A percentile compares a stretch with the other conserved stretches of the same genome.
phyloP scores from a whole-genome alignment of 1,140 invertebrate genomes.

The Harpegnathos saltator region DNA sequence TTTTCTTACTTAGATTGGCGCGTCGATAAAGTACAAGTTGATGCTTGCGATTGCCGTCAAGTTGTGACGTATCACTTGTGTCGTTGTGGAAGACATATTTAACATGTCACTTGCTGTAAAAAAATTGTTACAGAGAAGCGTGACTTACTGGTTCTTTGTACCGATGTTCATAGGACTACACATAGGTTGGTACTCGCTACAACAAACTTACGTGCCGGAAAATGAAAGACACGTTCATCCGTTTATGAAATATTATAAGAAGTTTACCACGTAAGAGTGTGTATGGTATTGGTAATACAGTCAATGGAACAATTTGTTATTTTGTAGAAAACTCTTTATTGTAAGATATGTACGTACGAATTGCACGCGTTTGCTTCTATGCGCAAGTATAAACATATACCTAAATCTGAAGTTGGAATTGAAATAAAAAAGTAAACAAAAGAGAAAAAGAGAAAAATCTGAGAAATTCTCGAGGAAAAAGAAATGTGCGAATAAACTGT shows the following conservation, averaged over 20 bases:
- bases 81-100: neutral
- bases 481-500: constrained; percentile 61
- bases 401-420: constrained; percentile 21
- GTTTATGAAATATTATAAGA: neutral
- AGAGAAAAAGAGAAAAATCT: no score
- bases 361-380: constrained; percentile 31
- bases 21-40: no score
- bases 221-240: constrained; percentile 35
- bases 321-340: constrained; percentile 70
- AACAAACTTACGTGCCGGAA: constrained; percentile 18
- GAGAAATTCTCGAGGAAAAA: constrained; percentile 12
- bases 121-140: neutral
- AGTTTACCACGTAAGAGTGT: neutral
- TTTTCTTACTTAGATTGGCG: no score
- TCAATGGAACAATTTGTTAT: constrained; percentile 19
- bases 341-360: constrained; percentile 61
- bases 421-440: no score
- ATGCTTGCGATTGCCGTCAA: no score
- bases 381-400: constrained; percentile 55
- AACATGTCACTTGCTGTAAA: neutral
- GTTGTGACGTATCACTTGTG: neutral
- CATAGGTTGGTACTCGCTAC: constrained; percentile 44
- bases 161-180: constrained; percentile 35
- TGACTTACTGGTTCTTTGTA: neutral
- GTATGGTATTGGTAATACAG: no score